Evolutionary conservation across 2,888 invertebrate species (phyloP).

Genomic region (Macrosoma leucophasiata): DNA sequence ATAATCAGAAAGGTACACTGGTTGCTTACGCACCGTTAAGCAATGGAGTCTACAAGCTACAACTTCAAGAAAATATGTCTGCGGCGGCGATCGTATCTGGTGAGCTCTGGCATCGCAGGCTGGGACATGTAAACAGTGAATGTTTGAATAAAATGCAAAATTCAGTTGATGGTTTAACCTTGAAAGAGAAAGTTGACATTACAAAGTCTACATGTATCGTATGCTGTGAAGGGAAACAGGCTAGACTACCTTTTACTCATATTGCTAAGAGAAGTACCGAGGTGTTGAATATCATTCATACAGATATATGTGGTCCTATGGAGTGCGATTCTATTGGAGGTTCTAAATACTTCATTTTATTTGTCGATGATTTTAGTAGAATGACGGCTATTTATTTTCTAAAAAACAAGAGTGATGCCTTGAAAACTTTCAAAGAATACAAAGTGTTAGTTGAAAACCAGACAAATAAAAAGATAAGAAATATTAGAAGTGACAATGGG

Average conservation of each 20-base stretch:
- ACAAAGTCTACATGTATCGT: slow-evolving; percentile 14
- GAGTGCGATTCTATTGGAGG: slow-evolving; percentile 21
- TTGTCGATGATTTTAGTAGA: slow-evolving; percentile 22
- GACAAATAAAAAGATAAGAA: slow-evolving; percentile 17
- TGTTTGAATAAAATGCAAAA: slow-evolving; percentile 14
- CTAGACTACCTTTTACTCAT: slow-evolving; percentile 21
- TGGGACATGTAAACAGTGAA: slow-evolving; percentile 15
- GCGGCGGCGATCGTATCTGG: too few species aligned
- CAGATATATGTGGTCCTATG: slow-evolving; percentile 28
- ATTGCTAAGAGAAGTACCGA: slow-evolving; percentile 16
- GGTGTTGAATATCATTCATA: slow-evolving; percentile 20
- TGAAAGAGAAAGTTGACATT: neutral
- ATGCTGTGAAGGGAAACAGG: slow-evolving; percentile 23
- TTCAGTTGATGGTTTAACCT: slow-evolving; percentile 12
- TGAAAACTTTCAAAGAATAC: slow-evolving; percentile 17
- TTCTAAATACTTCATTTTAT: slow-evolving; percentile 25
- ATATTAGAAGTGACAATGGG: slow-evolving; percentile 22
- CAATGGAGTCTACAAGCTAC: slow-evolving; percentile 13
- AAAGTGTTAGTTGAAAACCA: slow-evolving; percentile 22
- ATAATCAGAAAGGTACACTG: slow-evolving; percentile 1
- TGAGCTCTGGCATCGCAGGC: slow-evolving; percentile 19
- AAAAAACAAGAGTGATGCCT: slow-evolving; percentile 16
- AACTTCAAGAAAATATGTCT: slow-evolving; percentile 1
- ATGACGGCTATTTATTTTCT: slow-evolving; percentile 22
- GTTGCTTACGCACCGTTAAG: slow-evolving; percentile 9